phyloP scores from a whole-genome alignment of 2,797 vertebrate species.

The Denticeps clupeoides region DNA sequence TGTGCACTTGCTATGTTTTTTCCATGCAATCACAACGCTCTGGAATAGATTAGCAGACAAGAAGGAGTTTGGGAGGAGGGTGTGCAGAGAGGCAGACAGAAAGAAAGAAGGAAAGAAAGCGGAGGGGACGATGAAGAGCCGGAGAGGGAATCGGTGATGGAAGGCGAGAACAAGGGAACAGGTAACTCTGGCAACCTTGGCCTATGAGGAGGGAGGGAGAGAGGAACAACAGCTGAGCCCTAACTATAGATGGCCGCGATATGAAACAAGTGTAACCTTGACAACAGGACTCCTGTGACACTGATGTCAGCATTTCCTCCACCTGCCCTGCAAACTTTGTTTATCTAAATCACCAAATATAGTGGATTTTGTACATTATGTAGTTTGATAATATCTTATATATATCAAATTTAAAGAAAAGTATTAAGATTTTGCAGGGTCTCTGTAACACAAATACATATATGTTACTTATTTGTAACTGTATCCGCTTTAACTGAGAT shows the following conservation, averaged over 20 bases:
- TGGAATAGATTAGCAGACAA: conserved; percentile 52
- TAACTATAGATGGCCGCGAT: conserved; percentile 1
- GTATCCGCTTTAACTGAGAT: too few species aligned
- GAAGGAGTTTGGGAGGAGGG: conserved; percentile 30
- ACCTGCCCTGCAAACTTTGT: neutral
- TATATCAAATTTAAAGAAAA: too few species aligned
- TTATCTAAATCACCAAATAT: neutral
- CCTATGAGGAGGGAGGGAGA: conserved; percentile 18
- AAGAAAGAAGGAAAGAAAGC: neutral
- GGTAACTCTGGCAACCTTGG: conserved; percentile 50
- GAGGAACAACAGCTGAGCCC: neutral
- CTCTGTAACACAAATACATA: too few species aligned
- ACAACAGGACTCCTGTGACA: neutral
- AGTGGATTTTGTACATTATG: too few species aligned
- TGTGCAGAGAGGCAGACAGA: conserved; percentile 32
- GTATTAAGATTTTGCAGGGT: too few species aligned
- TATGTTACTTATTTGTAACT: too few species aligned
- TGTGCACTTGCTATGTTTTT: conserved; percentile 63
- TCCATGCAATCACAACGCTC: conserved; percentile 55
- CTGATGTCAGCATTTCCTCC: conserved; percentile 8
- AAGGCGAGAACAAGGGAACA: conserved; percentile 26
- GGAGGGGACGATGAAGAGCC: neutral
- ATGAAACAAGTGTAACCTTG: conserved; percentile 2
- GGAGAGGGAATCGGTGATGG: conserved; percentile 15
- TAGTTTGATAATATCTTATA: too few species aligned